Evolutionary conservation across 1,140 invertebrate species (phyloP), one percentile per base, ranked within the genome.

Genomic region (Zelostemma sp.): DNA sequence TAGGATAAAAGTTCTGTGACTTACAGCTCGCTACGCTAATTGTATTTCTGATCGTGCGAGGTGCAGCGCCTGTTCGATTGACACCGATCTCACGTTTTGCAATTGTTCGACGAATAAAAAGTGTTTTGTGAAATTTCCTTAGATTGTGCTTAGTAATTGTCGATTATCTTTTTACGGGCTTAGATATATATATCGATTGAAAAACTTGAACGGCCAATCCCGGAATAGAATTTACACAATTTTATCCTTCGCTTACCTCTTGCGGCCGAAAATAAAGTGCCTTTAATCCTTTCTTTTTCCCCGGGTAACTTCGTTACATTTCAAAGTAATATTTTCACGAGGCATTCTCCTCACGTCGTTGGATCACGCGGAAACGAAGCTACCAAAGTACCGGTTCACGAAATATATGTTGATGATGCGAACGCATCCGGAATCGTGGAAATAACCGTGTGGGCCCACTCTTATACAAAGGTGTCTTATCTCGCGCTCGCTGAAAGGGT

Each of bases 381-480:
- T n/a, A n/a, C n/a, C n/a, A n/a, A 47, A 47, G 45, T 47, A 47
- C 14, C 46, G 46, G 16, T 49, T 49, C 19, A 49, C 46, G 21
- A 12, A 31, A 49, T 25, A 25, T 49, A 49, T 15, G 25, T 19
- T 19, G 46, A 49, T 31, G 46, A 31, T 49, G 46, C 46, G 45
- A n/a, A 47, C 45, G 45, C 45, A 47, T 5, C 21, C 46, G 25
- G 46, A 18, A 49, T 49, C 31, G 48, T 8, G 45, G 16, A 47
- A 19, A 19, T 21, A 8, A 18, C 45, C 8, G 45, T 21, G n/a
- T n/a, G n/a, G n/a, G 45, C 11, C 21, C 21, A 19, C 45, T 47
- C 21, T 19, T 31, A n/a, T 33, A 1, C 12, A 17, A 31, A 50
- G 48, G 48, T 50, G 48, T 50, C 48, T 50, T 50, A 50, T 50